Base-by-base conservation (phyloP, 2,113 vertebrate genomes). In the Phalacrocorax carbo region DNA sequence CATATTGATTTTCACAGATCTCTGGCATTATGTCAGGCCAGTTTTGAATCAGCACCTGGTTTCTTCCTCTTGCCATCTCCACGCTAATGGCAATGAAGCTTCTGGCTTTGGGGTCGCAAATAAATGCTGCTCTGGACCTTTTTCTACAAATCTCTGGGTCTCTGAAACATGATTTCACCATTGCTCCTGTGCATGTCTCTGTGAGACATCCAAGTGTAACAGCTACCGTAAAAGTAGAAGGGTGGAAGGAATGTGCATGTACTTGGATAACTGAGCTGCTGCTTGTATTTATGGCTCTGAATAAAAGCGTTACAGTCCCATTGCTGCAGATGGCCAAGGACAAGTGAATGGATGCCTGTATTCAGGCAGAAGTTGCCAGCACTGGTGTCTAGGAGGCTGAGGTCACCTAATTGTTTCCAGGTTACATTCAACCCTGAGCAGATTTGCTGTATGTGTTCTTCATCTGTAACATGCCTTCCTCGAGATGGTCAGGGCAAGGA, bases 1-100 rank as follows among this genome's bases (percentile, higher is more conserved):
- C 89, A 58, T 90, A 88, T 49, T 54, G 75, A 82, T 96, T 82
- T 95, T 91, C 79, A 34, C 81, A 93, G 57, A 42, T 76, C 44
- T 91, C 76, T 85, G 88, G 82, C 78, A 69, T 62, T 94, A 64
- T 91, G 15, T 94, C 78, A 92, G 70, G 55, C 69, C 7, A 48
- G 76, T 91, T 95, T 94, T 73, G 76, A 82, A 89, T 69, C 23
- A 79, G 13, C 91, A 96, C 82, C 92, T 80, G 68, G 17, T 89
- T 96, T 90, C 61, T 57, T 86, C 58, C 30, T 92, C 65, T 58
- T 92, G 7, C 61, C 36, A 16, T 71, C 40, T 62, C 80, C 76
- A 76, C 55, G n/a, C 75, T 88, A 82, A 70, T 61, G 71, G 78
- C 58, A 71, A 5, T 46, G 32, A 51, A 93, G 68, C 82, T 78